Base-by-base conservation (phyloP, 2,113 vertebrate species). In the Clinocottus analis region DNA sequence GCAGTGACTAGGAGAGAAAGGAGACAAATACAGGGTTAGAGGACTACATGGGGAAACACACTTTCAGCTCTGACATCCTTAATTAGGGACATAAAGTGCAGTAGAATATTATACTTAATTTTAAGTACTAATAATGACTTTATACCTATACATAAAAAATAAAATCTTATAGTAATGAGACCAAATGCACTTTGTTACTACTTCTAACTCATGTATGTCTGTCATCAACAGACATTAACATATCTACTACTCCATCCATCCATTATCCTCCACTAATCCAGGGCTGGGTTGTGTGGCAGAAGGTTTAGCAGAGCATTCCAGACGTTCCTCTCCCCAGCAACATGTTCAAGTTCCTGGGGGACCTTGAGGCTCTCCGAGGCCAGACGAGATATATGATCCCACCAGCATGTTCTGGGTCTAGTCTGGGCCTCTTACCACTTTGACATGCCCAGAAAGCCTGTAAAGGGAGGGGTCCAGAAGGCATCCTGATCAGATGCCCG, bases 1-100 rank as follows among this genome's bases (percentile, higher is more conserved):
- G 65, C 5, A 14, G 31, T 33, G 63, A 39, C 41, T 7, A 23
- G 41, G 27, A 77, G 55, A 61, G 68, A 60, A 35, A 71, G 12
- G 29, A 37, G 43, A 66, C 37, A 29, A 27, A 67, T 29, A 63
- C 16, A 25, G 56, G 17, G 29, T 37, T 12, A 10, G 29, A 60
- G 29, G 17, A 27, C 8, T 19, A 33, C 16, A 19, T 8, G 0
- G 29, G 8, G 21, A 17, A 21, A 33, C 17, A 33, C 55, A n/a
- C n/a, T n/a, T 27, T 25, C n/a, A 41, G 39, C 39, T 43, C 39
- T 41, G 11, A 41, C 10, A 41, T 41, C 41, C 4, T 43, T 43
- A 43, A 43, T 3, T 13, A 43, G 41, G 41, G 41, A 43, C 3
- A 13, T 43, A 43, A 43, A 43, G 41, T 43, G 3, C 41, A 43